Evolutionary conservation across 1,140 invertebrate genomes (phyloP).

Genomic region (Chlorops oryzae): DNA sequence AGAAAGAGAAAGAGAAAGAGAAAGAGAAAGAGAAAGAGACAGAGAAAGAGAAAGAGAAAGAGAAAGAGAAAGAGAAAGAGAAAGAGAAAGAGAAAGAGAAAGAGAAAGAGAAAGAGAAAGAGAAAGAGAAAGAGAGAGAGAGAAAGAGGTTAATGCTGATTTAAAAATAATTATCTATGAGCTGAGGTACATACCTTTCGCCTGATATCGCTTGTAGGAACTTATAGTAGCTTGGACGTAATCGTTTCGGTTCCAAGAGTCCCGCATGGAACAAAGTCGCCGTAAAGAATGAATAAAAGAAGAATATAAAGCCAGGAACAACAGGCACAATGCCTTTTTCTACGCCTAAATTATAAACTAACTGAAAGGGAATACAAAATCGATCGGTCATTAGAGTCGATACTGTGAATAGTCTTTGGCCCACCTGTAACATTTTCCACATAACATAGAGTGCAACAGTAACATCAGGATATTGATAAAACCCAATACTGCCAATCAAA

Average conservation of each 20-base stretch:
- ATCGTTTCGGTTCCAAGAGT: slow-evolving; percentile 69
- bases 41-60: no score
- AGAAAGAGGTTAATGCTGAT: slow-evolving; percentile 6
- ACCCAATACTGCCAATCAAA: slow-evolving; percentile 57
- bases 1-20: no score
- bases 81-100: no score
- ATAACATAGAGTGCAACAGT: slow-evolving; percentile 64
- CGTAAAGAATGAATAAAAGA: slow-evolving; percentile 74
- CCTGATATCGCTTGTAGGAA: slow-evolving; percentile 72
- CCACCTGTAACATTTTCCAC: slow-evolving; percentile 66
- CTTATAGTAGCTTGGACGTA: slow-evolving; percentile 78
- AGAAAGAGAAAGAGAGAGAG: no score
- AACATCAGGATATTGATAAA: slow-evolving; percentile 60
- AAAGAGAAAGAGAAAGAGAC: no score
- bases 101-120: no score
- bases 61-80: no score
- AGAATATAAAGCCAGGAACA: slow-evolving; percentile 57
- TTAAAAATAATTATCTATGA: slow-evolving; percentile 4
- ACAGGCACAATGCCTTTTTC: slow-evolving; percentile 54
- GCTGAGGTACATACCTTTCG: slow-evolving; percentile 53
- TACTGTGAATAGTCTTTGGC: neutral
- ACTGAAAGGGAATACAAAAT: slow-evolving; percentile 41
- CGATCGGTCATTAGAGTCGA: neutral
- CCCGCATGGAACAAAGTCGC: slow-evolving; percentile 75
- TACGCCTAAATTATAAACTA: slow-evolving; percentile 57